Base-by-base conservation (phyloP, 2,888 invertebrate genomes). In the Hemicrepidius hirtus region DNA sequence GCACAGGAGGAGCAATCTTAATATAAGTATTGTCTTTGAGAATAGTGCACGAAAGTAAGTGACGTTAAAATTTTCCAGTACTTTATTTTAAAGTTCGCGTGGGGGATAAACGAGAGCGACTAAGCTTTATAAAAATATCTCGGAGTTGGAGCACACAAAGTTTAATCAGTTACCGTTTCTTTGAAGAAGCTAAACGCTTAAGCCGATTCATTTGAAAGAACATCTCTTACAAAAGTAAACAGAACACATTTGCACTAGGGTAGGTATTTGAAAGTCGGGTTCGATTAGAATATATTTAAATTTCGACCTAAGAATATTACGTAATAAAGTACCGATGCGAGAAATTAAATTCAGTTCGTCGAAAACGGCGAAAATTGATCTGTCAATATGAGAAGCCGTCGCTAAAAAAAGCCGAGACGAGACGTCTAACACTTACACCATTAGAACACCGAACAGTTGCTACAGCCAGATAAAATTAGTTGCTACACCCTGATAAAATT, bases 331-430 rank as follows among this genome's bases (percentile, higher is more conserved):
- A 60, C 40, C 40, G 68, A 60, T 60, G 68, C 68, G 62, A 62
- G 62, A 68, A 60, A 68, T 68, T 68, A 69, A 69, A 57, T 63
- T 69, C 63, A 40, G 24, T 10, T 57, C 44, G 41, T 44, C n/a
- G 57, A 57, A 67, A 44, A 55, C 53, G 55, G 32, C 32, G 69
- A 63, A 69, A 69, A 69, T 69, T 63, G 69, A 69, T 69, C 37
- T 69, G 69, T 69, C 69, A 69, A 53, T 69, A 53, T 46, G 57
- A 50, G 24, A 3, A 57, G 57, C 57, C 53, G 53, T 21, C 6
- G 21, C 28, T 18, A 37, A 57, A 37, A 57, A 44, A 57, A n/a
- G n/a, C 0, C 18, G 18, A n/a, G 9, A 3, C 37, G 37, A n/a
- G 32, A 12, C 57, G 37, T 57, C 57, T 57, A 20, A 57, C 57